Evolutionary conservation across 2,113 vertebrate genomes (phyloP), one percentile per base, ranked within the genome.

Genomic region (Colaptes auratus): DNA sequence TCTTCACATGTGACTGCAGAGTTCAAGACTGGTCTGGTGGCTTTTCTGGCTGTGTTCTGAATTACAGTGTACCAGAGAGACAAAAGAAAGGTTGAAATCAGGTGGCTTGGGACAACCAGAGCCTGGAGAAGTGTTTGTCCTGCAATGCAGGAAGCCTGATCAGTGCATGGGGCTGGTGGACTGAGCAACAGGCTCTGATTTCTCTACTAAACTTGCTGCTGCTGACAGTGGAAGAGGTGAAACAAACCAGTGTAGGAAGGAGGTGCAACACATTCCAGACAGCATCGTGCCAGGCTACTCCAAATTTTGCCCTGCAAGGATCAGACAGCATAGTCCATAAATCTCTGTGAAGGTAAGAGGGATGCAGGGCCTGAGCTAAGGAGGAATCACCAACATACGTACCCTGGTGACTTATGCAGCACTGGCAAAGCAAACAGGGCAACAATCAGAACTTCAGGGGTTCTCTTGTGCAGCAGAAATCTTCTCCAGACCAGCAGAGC

Each of bases 271-370:
- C 10, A 33, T 48, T 15, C 39, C 55, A 4, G 2, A 10, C 15
- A 17, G 20, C 27, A 52, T 23, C 0, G 0, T 1, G 2, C 35
- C 56, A 89, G 2, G 31, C 13, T 25, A 6, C 31, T 48, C 36
- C 58, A 61, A 25, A 65, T 64, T 64, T 69, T 72, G 7, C 13
- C 44, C 9, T 36, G 24, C 36, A 31, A 67, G 59, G 8, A 31
- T 42, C 27, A 65, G 21, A 30, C 10, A 79, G 25, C 0, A 0
- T 5, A 33, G 16, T 18, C 24, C 33, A 46, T 28, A 77, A 74
- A 64, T 12, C 56, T 60, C 69, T 48, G 35, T 46, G 70, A 73
- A 48, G 19, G 24, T 53, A 66, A 56, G 0, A 8, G 46, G 55
- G 23, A 4, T 18, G 12, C 18, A 30, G 36, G 84, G 21, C 42